phyloP scores from a whole-genome alignment of 2,797 vertebrate species.

The Cheirogaleus major region DNA sequence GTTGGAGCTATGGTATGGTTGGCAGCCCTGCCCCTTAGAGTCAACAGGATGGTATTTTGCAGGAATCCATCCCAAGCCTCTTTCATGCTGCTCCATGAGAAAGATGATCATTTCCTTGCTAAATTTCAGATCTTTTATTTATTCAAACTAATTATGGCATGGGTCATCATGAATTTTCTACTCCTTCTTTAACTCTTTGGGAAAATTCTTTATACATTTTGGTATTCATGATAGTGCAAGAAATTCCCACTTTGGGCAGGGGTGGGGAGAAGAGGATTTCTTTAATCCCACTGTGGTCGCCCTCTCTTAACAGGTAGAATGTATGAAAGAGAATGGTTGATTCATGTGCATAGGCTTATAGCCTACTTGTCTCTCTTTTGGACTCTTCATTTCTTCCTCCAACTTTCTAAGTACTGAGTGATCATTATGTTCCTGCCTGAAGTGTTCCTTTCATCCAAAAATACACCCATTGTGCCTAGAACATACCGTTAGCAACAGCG shows the following conservation, averaged over 20 bases:
- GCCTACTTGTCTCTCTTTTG: not conserved
- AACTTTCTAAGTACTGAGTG: not conserved
- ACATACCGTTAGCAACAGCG: not conserved
- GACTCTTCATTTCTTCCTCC: not conserved
- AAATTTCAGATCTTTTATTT: not conserved
- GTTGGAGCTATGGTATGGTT: not conserved
- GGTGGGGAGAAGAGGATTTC: not conserved
- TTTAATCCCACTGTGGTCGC: not conserved
- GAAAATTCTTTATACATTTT: not conserved
- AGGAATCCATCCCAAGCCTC: not conserved
- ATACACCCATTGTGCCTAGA: not conserved
- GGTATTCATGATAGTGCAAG: not conserved
- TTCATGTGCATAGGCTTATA: not conserved
- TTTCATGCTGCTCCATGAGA: not conserved
- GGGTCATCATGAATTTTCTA: not conserved
- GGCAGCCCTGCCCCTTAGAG: not conserved
- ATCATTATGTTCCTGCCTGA: not conserved
- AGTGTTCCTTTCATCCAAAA: not conserved
- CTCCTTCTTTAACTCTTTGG: not conserved
- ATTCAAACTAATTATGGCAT: not conserved
- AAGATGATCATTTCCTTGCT: not conserved
- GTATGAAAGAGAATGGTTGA: not conserved
- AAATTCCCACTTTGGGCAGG: not conserved
- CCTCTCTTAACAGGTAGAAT: not conserved
- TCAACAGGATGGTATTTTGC: not conserved